A percentile compares a stretch with the other conserved stretches of the same genome.
Evolutionary conservation across 1,140 invertebrate species (phyloP).

Genomic region (Lineus longissimus): DNA sequence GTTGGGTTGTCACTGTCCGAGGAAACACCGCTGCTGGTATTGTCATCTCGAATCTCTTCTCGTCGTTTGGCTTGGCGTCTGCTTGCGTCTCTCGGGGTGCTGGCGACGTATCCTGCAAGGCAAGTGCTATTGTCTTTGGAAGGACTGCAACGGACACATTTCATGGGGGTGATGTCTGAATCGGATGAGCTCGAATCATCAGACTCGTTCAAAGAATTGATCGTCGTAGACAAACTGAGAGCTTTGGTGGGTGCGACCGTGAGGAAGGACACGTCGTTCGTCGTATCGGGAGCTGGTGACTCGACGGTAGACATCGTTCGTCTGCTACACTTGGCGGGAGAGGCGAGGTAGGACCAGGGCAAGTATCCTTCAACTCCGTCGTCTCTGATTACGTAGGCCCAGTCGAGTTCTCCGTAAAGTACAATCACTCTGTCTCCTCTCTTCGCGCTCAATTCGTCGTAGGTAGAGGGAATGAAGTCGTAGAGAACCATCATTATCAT

Average conservation of each 20-base stretch:
- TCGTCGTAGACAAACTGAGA: background rate
- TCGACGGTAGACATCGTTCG: slow-evolving; percentile 15
- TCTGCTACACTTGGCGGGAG: slow-evolving; percentile 18
- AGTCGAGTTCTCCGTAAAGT: slow-evolving; percentile 90
- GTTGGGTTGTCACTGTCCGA: background rate
- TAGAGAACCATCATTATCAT: slow-evolving; percentile 82
- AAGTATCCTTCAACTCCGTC: slow-evolving; percentile 88
- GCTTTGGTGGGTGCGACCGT: no score
- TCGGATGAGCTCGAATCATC: no score
- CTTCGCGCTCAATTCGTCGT: slow-evolving; percentile 84
- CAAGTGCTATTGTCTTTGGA: no score
- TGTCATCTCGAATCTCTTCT: no score
- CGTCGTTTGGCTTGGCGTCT: no score
- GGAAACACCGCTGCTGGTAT: background rate
- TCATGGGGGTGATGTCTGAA: no score
- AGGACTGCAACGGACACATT: no score
- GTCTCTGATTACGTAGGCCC: slow-evolving; percentile 91
- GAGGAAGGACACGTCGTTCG: no score
- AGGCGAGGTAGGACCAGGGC: slow-evolving; percentile 57
- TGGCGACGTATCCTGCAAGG: no score
- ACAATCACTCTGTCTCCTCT: slow-evolving; percentile 80
- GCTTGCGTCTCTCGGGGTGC: no score
- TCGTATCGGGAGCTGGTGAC: background rate
- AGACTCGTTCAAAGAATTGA: no score
- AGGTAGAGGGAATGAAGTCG: slow-evolving; percentile 90